Conservation (phyloP, 2,113 vertebrate species). For the Ceyx margarethae region DNA sequence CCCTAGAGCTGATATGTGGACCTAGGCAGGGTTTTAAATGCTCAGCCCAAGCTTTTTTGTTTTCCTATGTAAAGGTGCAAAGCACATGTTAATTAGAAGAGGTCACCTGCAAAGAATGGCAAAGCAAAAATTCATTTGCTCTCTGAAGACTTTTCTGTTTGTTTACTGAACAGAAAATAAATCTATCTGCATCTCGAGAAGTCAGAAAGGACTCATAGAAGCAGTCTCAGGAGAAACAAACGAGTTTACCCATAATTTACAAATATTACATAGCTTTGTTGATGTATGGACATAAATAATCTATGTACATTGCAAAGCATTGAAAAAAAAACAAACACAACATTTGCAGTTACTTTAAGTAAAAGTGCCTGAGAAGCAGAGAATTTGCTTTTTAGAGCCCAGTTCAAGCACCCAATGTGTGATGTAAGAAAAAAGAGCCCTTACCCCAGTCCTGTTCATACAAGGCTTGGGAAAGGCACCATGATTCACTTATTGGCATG, state of each 20-base stretch:
- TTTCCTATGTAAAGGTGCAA: background rate
- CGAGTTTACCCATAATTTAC: background rate
- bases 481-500: slow-evolving; percentile 83
- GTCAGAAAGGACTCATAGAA: background rate
- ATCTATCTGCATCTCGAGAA: background rate
- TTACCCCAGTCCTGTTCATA: slow-evolving; percentile 87
- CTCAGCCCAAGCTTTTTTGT: background rate
- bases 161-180: background rate
- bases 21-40: background rate
- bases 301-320: background rate
- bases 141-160: background rate
- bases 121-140: background rate
- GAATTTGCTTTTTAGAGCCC: slow-evolving; percentile 71
- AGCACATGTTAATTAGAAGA: background rate
- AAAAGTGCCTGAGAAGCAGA: slow-evolving; percentile 79
- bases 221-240: background rate
- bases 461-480: slow-evolving; percentile 87
- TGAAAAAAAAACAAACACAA: background rate
- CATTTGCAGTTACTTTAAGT: background rate
- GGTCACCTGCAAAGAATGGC: background rate
- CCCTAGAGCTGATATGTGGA: background rate
- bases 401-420: slow-evolving; percentile 61
- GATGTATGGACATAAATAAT: background rate
- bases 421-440: slow-evolving; percentile 70
- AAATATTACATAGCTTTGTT: background rate